A percentile compares a stretch with the other conserved stretches of the same genome.
Evolutionary conservation across 1,140 invertebrate genomes (phyloP).

Genomic region (Ostrea denselamellosa): DNA sequence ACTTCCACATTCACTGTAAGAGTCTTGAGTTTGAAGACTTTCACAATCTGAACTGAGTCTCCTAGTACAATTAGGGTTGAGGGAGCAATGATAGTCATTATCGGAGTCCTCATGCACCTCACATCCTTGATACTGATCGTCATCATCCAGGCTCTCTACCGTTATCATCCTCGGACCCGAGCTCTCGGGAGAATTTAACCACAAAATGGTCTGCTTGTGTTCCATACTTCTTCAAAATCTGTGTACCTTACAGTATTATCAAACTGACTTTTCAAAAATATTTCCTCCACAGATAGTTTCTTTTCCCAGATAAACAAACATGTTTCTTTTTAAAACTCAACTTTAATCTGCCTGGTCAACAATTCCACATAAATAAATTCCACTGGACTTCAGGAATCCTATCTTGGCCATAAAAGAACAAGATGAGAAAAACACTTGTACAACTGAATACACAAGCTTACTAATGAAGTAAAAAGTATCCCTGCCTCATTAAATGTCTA

Average conservation of each 20-base stretch:
- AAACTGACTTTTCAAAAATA: neutral
- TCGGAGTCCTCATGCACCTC: neutral
- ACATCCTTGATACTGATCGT: neutral
- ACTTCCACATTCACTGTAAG: slow-evolving; percentile 17
- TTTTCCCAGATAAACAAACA: neutral
- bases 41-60: neutral
- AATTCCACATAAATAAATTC: slow-evolving; percentile 18
- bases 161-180: neutral
- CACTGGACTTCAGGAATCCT: slow-evolving; percentile 18
- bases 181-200: slow-evolving; percentile 1
- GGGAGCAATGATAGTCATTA: neutral
- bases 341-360: slow-evolving; percentile 27
- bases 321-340: slow-evolving; percentile 12
- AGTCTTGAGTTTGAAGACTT: slow-evolving; percentile 2
- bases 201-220: neutral
- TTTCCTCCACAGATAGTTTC: neutral
- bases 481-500: slow-evolving; percentile 28
- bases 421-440: neutral
- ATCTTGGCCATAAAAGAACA: neutral
- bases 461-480: slow-evolving; percentile 27
- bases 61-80: neutral
- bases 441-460: slow-evolving; percentile 4
- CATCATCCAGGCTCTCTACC: neutral
- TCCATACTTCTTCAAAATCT: neutral
- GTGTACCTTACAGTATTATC: neutral